Conservation (phyloP, 2,113 vertebrate species). For the Aphelocoma coerulescens region DNA sequence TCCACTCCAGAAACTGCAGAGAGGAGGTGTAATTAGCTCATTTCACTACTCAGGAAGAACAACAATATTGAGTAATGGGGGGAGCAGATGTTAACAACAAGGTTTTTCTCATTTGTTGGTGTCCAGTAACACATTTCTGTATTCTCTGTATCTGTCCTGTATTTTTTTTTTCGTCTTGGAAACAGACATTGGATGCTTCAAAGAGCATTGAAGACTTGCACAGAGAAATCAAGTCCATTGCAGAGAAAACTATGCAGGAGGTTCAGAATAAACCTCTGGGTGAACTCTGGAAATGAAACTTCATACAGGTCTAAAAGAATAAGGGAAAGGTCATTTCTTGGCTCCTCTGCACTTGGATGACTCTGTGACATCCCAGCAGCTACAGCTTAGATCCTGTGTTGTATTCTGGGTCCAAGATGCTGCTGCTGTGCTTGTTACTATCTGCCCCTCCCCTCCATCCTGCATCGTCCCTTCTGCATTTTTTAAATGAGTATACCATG, state of each 20-base stretch:
- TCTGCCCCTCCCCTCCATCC: neutral
- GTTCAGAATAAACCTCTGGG: constrained; percentile 71
- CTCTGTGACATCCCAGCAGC: neutral
- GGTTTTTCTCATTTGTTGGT: neutral
- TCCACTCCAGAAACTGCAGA: neutral
- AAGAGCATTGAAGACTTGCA: constrained; percentile 84
- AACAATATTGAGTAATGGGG: neutral
- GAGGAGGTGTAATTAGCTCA: neutral
- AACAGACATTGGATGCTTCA: constrained; percentile 84
- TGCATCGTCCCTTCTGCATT: neutral
- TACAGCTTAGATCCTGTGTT: neutral
- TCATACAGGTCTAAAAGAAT: neutral
- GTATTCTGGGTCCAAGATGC: neutral
- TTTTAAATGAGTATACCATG: neutral
- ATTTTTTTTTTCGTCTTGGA: neutral
- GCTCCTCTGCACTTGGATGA: neutral
- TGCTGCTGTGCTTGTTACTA: neutral
- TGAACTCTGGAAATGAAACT: constrained; percentile 82
- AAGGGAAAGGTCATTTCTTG: neutral
- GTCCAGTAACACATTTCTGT: neutral
- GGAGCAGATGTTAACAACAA: neutral
- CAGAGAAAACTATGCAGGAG: constrained; percentile 65
- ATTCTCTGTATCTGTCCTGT: neutral
- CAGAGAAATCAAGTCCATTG: constrained; percentile 71
- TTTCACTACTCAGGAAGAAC: neutral